Evolutionary conservation across 2,113 vertebrate species (phyloP).

Genomic region (Ictalurus punctatus): DNA sequence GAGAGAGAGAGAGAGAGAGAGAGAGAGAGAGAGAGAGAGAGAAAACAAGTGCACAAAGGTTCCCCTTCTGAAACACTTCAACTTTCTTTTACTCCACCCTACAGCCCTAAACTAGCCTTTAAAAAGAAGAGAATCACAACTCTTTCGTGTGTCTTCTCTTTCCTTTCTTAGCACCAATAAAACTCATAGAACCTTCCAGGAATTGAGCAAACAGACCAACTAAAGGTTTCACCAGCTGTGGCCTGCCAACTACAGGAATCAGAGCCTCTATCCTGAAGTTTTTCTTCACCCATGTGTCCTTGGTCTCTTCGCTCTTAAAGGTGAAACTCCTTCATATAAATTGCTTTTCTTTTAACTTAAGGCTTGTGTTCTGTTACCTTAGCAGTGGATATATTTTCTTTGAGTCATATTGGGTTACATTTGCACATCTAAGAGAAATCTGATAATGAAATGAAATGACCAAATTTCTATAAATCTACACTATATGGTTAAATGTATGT

Average conservation of each 20-base stretch:
- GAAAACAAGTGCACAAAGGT: not conserved
- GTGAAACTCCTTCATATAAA: not conserved
- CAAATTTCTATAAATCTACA: not conserved
- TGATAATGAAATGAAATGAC: not conserved
- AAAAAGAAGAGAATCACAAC: not conserved
- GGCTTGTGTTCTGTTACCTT: not conserved
- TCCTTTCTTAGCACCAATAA: conserved; percentile 26
- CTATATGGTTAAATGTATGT: not conserved
- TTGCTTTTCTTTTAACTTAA: not conserved
- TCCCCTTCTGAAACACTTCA: not conserved
- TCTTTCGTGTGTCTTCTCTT: not conserved
- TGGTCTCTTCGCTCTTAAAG: not conserved
- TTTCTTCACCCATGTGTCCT: not conserved
- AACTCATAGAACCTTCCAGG: not conserved
- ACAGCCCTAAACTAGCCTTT: not conserved
- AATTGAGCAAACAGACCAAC: not conserved
- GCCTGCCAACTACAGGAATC: not conserved
- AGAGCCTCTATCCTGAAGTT: not conserved
- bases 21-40: not conserved
- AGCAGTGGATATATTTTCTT: not conserved
- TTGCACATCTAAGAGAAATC: not conserved
- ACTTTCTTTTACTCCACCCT: not conserved
- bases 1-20: not conserved
- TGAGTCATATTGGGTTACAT: not conserved
- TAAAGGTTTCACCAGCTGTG: not conserved